Base-by-base conservation (phyloP, 2,888 invertebrate genomes). In the Chymomyza fuscimana region DNA sequence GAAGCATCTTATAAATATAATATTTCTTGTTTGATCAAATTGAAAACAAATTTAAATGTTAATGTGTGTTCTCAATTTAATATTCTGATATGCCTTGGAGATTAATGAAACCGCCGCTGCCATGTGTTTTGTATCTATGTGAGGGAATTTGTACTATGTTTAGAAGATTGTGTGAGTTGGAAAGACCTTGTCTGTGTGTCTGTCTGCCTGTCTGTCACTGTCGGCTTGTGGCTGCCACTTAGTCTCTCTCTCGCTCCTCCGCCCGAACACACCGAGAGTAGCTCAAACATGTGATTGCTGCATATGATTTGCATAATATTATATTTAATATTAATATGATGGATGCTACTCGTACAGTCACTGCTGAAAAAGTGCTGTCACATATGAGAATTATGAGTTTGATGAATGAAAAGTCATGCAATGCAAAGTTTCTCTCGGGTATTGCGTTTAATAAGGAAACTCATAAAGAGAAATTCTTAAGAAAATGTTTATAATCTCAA, bases 11-110 rank as follows among this genome's bases (percentile, higher is more conserved):
- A 77, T 79, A 68, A 67, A 54, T 54, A 54, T 19, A 54, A 77
- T 77, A 77, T 75, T 79, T 73, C 65, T 72, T 73, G 81, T 63
- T 63, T 73, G 75, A 82, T 74, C 74, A 84, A 87, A 86, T 87
- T 86, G 87, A 86, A 86, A 86, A 84, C 86, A 87, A 86, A 87
- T 86, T 86, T 87, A 87, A 86, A 86, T 87, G 82, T 83, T 86
- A 86, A 87, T 86, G 78, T 63, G 73, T 70, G 77, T 74, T 75
- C 76, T 72, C 74, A 77, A 74, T 77, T 80, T 79, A 83, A 86
- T 85, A 80, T 87, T 74, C 81, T 72, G 78, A 69, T 76, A 69
- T 78, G 78, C 81, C 74, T 64, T 29, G 56, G 68, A 84, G 80
- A 86, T 83, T 83, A 86, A 83, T 86, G 75, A 72, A 80, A 81